Evolutionary conservation across 2,113 vertebrate genomes (phyloP), one percentile per base, ranked within the genome.

Genomic region (Pangasianodon gigas): DNA sequence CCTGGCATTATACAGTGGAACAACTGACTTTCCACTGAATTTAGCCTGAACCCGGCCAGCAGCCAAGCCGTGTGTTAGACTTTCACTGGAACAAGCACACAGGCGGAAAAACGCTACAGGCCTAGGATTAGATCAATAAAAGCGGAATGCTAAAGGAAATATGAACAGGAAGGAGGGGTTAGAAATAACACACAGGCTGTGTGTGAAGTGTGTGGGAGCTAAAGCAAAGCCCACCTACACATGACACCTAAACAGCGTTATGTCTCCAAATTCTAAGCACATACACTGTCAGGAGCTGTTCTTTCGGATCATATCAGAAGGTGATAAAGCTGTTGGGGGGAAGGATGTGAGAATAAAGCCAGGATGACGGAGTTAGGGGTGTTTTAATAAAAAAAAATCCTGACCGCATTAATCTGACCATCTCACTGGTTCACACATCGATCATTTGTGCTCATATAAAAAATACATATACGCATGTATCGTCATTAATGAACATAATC

Each of bases 21-120:
- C n/a, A 67, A 89, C 32, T 44, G 71, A 88, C 37, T 86, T 89
- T 89, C 74, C 71, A 69, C 74, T 52, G 89, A 89, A 89, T 85
- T 85, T 29, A 10, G n/a, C n/a, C 41, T 51, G 88, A 77, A 85
- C 48, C 46, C 6, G 29, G 83, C 69, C 80, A 84, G 11, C 58
- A 62, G 74, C 29, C 62, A 89, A 58, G 21, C 2, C 71, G 2
- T 79, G 52, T 2, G 26, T 48, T 82, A 2, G 13, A 69, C 1
- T 51, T 82, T 69, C 37, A 37, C 19, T 88, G 62, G 48, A 69
- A 84, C 79, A 29, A 37, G 13, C n/a, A 54, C n/a, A 32, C 29
- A 56, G 8, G 14, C 16, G 16, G 79, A 37, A 37, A 41, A 54
- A 29, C 4, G 3, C 18, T 6, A 83, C 16, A 6, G 32, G 18